Evolutionary conservation across 1,140 invertebrate species (phyloP).

Genomic region (Drosophila elegans): DNA sequence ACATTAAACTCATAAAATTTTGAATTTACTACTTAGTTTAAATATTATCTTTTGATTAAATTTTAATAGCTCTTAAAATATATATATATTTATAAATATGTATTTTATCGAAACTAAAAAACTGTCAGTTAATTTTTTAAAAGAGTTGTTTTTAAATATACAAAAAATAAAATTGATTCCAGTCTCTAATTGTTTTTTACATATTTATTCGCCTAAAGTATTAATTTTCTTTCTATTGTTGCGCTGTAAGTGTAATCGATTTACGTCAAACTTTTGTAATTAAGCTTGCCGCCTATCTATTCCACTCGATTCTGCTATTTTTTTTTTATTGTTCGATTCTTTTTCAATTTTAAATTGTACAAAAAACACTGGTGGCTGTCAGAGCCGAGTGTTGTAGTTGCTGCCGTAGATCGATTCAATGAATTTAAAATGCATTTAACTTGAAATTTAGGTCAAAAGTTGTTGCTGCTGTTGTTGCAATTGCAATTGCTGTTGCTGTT

Average conservation of each 20-base stretch:
- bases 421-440: slow-evolving; percentile 83
- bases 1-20: too few relatives aligned
- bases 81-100: too few relatives aligned
- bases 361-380: slow-evolving; percentile 33
- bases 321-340: slow-evolving; percentile 22
- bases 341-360: slow-evolving; percentile 70
- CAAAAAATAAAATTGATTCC: too few relatives aligned
- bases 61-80: too few relatives aligned
- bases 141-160: background rate
- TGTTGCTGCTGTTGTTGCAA: slow-evolving; percentile 50
- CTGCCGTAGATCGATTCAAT: slow-evolving; percentile 76
- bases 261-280: slow-evolving; percentile 8
- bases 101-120: too few relatives aligned
- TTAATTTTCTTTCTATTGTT: background rate
- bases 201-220: too few relatives aligned
- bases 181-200: too few relatives aligned
- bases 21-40: too few relatives aligned
- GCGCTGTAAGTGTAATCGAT: slow-evolving; percentile 25
- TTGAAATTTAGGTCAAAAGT: slow-evolving; percentile 82
- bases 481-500: slow-evolving; percentile 39
- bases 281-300: slow-evolving; percentile 22
- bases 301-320: slow-evolving; percentile 15
- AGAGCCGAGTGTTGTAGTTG: slow-evolving; percentile 31
- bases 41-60: too few relatives aligned
- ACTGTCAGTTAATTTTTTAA: too few relatives aligned